phyloP scores from a whole-genome alignment of 2,888 invertebrate genomes.

The Heliothis peltigera region DNA sequence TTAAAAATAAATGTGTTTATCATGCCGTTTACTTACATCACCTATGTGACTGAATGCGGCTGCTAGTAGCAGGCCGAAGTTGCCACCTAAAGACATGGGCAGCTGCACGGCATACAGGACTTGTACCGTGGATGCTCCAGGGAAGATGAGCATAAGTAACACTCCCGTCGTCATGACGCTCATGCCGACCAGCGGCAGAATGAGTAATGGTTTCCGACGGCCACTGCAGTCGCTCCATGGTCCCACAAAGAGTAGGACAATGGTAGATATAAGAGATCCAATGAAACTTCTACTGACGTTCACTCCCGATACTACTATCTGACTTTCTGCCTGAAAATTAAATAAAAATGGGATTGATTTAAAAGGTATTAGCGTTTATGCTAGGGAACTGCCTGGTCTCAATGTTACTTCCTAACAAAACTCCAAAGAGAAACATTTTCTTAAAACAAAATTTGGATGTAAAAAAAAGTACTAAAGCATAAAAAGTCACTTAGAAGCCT shows the following conservation, averaged over 20 bases:
- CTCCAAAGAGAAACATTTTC: too few species aligned
- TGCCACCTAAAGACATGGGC: conserved; percentile 92
- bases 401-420: too few species aligned
- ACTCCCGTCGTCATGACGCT: conserved; percentile 85
- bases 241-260: conserved; percentile 89
- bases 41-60: conserved; percentile 94
- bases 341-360: not conserved
- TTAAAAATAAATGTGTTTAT: conserved; percentile 1
- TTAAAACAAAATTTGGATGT: too few species aligned
- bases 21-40: conserved; percentile 90
- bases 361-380: too few species aligned
- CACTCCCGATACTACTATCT: conserved; percentile 91
- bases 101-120: conserved; percentile 86
- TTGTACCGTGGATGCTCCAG: conserved; percentile 82
- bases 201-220: conserved; percentile 89
- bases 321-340: conserved; percentile 82
- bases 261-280: conserved; percentile 90
- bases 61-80: conserved; percentile 93
- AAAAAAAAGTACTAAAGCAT: not conserved
- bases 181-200: conserved; percentile 89
- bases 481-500: conserved; percentile 8
- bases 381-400: too few species aligned
- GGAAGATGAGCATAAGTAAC: conserved; percentile 81
- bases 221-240: conserved; percentile 91
- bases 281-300: conserved; percentile 90